Conservation (phyloP, 2,797 vertebrate genomes). For the Pogonophryne albipinna region DNA sequence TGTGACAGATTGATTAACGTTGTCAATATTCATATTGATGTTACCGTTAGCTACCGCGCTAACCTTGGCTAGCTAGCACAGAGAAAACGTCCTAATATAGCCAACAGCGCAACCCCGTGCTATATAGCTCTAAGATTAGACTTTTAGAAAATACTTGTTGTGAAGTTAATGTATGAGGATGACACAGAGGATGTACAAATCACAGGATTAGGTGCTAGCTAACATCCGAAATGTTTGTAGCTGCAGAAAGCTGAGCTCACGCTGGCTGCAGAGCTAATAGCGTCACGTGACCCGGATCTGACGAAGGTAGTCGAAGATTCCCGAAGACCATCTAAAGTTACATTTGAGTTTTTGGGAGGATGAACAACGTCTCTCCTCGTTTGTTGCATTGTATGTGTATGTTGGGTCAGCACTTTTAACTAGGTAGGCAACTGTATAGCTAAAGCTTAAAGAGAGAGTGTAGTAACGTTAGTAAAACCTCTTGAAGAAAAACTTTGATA, state of each 20-base stretch:
- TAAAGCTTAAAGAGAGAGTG: background rate
- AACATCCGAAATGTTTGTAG: conserved; percentile 22
- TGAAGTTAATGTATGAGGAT: background rate
- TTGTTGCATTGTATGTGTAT: no score
- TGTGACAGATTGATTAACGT: conserved; percentile 76
- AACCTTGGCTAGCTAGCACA: conserved; percentile 57
- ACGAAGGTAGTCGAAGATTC: conserved; percentile 40
- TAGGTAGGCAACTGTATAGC: background rate
- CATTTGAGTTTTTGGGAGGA: no score
- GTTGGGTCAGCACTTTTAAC: background rate
- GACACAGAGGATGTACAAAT: background rate
- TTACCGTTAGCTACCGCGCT: conserved; percentile 60
- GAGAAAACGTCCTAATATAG: conserved; percentile 12
- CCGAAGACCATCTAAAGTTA: conserved; percentile 7
- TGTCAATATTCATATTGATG: conserved; percentile 81
- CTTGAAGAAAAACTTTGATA: background rate
- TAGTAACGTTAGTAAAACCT: background rate
- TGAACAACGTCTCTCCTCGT: background rate
- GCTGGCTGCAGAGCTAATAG: conserved; percentile 28
- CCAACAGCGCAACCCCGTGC: background rate
- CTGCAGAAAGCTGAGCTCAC: conserved; percentile 41
- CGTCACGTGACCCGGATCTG: conserved; percentile 59
- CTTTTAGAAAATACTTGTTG: background rate
- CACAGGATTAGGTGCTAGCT: background rate
- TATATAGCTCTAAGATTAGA: background rate